These are phyloP conservation scores for Embidobia sp. DNA, from an alignment of 2,888 invertebrate species.

Conservation along the genomic window DNA sequence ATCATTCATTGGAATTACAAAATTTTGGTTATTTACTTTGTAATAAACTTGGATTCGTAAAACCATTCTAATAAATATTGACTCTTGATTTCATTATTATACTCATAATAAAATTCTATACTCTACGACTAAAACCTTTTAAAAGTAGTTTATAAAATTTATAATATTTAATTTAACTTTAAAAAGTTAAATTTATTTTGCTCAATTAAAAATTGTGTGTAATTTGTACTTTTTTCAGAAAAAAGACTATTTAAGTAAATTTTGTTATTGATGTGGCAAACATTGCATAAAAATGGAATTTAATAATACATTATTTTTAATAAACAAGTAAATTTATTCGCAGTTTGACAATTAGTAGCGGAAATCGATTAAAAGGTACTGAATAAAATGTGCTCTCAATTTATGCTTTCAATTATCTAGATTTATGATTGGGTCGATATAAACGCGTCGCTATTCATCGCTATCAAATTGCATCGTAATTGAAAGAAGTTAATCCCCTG, in stretches of 20 bases:
- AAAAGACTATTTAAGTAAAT: too few relatives aligned
- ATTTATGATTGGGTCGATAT: slow-evolving; percentile 7
- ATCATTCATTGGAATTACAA: not conserved
- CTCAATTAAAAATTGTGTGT: too few relatives aligned
- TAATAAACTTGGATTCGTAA: not conserved
- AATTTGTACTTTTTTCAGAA: too few relatives aligned
- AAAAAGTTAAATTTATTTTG: too few relatives aligned
- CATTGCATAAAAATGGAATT: too few relatives aligned
- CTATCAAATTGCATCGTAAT: slow-evolving; percentile 19
- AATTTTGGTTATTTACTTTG: not conserved
- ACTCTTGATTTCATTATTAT: too few relatives aligned
- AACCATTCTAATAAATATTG: too few relatives aligned
- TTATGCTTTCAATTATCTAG: slow-evolving; percentile 18
- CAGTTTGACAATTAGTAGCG: not conserved
- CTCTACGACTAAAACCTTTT: too few relatives aligned
- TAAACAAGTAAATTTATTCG: not conserved
- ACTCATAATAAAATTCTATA: too few relatives aligned
- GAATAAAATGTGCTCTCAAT: slow-evolving; percentile 4
- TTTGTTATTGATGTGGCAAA: too few relatives aligned
- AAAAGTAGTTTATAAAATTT: too few relatives aligned
- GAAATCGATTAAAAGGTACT: not conserved
- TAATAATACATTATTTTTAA: not conserved
- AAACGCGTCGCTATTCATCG: slow-evolving; percentile 11
- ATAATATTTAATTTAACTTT: too few relatives aligned
- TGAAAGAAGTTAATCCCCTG: slow-evolving; percentile 30